Percentiles rank a stretch among this genome's conserved stretches.
phyloP scores from a whole-genome alignment of 2,113 vertebrate species.

The Plecotus auritus region DNA sequence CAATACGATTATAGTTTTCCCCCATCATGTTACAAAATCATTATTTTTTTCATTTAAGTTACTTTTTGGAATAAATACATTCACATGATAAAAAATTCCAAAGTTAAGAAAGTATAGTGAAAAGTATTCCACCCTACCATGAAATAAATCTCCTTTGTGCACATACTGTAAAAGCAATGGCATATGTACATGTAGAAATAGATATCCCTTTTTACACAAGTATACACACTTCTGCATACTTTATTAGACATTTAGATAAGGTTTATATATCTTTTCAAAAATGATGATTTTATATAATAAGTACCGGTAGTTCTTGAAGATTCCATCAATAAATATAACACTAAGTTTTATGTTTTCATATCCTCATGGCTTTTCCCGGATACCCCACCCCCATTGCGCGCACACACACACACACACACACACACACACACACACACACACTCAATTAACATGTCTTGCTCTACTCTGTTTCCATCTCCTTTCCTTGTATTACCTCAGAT shows the following conservation, averaged over 20 bases:
- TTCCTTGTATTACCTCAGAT: background rate
- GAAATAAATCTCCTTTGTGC: background rate
- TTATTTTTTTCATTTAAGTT: constrained; percentile 37
- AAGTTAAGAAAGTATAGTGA: background rate
- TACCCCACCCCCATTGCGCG: background rate
- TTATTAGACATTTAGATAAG: background rate
- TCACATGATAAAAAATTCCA: background rate
- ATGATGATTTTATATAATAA: background rate
- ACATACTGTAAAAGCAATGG: background rate
- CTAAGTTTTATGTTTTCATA: background rate
- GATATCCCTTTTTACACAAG: background rate
- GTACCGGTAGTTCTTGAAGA: background rate
- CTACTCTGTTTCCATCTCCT: background rate
- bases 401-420: too few relatives aligned
- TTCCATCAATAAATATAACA: background rate
- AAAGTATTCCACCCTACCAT: background rate
- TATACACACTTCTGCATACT: background rate
- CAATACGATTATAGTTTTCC: background rate
- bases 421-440: background rate
- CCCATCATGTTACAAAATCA: background rate
- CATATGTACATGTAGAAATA: background rate
- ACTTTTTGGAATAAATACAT: background rate
- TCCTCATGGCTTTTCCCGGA: background rate
- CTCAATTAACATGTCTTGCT: background rate
- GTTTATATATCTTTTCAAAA: background rate